These are phyloP conservation scores for Caiman crocodilus DNA, from an alignment of 2,797 vertebrate species.

Conservation along the genomic window DNA sequence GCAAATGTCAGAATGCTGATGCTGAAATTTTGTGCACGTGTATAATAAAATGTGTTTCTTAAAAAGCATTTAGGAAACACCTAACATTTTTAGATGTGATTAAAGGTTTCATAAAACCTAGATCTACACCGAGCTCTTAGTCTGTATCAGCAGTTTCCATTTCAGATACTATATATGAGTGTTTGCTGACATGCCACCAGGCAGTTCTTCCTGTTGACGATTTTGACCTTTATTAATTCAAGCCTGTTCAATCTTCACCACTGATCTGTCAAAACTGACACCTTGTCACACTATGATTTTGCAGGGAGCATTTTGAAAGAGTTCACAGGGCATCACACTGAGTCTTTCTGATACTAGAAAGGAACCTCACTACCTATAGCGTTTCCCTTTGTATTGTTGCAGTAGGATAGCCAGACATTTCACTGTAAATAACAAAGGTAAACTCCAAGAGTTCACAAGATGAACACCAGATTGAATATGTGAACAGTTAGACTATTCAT, in stretches of 20 bases:
- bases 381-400: slow-evolving; percentile 51
- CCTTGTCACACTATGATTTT: slow-evolving; percentile 79
- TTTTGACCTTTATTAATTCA: slow-evolving; percentile 87
- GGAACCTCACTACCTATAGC: slow-evolving; percentile 29
- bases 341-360: slow-evolving; percentile 56
- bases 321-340: slow-evolving; percentile 65
- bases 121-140: background rate
- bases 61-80: background rate
- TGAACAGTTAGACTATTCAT: slow-evolving; percentile 14
- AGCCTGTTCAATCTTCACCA: slow-evolving; percentile 74
- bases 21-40: background rate
- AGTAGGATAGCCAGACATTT: background rate
- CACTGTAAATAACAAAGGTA: slow-evolving; percentile 49
- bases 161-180: slow-evolving; percentile 37
- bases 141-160: slow-evolving; percentile 35
- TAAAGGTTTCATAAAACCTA: background rate
- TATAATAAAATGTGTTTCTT: background rate
- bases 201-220: slow-evolving; percentile 77
- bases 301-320: slow-evolving; percentile 76
- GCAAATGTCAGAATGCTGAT: background rate
- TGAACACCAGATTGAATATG: slow-evolving; percentile 23
- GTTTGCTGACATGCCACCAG: slow-evolving; percentile 65
- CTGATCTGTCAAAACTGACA: slow-evolving; percentile 81
- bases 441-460: slow-evolving; percentile 52
- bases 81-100: background rate